Conservation (phyloP, 2,888 invertebrate genomes). For the Chironomus riparius region DNA sequence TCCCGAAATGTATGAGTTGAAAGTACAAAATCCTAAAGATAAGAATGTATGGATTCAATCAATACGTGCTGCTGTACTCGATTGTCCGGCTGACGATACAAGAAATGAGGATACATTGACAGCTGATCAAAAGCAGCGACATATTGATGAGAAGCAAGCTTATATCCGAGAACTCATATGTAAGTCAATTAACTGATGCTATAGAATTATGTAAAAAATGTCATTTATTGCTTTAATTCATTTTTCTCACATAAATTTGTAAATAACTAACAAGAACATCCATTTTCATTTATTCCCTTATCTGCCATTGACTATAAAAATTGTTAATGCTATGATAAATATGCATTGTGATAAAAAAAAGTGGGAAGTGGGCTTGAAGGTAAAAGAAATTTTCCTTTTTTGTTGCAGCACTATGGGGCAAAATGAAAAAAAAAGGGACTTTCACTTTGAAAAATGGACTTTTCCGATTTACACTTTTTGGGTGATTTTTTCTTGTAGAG, state of each 20-base stretch:
- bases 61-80: conserved; percentile 71
- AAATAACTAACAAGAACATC: conserved; percentile 6
- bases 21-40: conserved; percentile 80
- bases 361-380: conserved; percentile 35
- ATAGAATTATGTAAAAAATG: background rate
- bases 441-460: too few relatives aligned
- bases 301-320: background rate
- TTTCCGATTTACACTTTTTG: too few relatives aligned
- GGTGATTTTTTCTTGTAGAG: too few relatives aligned
- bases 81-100: conserved; percentile 70
- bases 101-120: conserved; percentile 62
- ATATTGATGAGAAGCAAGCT: conserved; percentile 66
- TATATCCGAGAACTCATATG: conserved; percentile 74
- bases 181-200: conserved; percentile 40
- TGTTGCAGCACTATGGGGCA: background rate
- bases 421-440: too few relatives aligned
- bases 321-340: conserved; percentile 8
- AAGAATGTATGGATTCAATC: conserved; percentile 84
- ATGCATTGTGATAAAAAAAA: conserved; percentile 30
- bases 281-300: conserved; percentile 16
- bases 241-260: conserved; percentile 29
- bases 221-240: conserved; percentile 12
- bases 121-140: conserved; percentile 67
- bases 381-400: conserved; percentile 29
- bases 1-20: conserved; percentile 94